Conservation (phyloP, 2,797 vertebrate species). For the Darevskia mixta region DNA sequence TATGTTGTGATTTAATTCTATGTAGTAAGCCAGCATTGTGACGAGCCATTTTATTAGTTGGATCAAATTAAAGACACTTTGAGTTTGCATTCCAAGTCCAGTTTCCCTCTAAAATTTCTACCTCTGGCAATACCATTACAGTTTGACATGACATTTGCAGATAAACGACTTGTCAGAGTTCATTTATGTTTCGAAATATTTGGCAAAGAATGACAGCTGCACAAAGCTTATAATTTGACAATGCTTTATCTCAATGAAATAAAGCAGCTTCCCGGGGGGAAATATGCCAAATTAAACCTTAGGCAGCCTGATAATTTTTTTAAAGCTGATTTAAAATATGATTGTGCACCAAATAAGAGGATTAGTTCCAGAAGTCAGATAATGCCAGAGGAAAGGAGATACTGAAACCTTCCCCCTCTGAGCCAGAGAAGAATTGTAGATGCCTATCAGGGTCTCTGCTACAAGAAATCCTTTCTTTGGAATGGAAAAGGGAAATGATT, state of each 20-base stretch:
- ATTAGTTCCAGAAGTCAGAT: constrained; percentile 65
- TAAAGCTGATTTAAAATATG: constrained; percentile 64
- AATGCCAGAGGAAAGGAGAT: constrained; percentile 58
- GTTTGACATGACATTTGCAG: constrained; percentile 68
- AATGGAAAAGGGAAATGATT: background rate
- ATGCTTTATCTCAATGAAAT: constrained; percentile 70
- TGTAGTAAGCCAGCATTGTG: constrained; percentile 5
- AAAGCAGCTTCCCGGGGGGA: constrained; percentile 66
- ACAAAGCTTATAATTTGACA: constrained; percentile 69
- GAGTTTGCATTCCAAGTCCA: constrained; percentile 70
- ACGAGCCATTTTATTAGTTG: constrained; percentile 45
- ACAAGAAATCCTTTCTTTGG: background rate
- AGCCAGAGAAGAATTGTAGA: constrained; percentile 38
- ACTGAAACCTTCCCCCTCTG: constrained; percentile 21
- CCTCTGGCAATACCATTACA: constrained; percentile 63
- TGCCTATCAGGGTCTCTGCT: background rate
- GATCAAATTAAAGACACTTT: constrained; percentile 45
- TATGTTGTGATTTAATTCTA: constrained; percentile 20
- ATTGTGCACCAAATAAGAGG: constrained; percentile 60
- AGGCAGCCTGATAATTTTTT: constrained; percentile 56
- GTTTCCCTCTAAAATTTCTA: constrained; percentile 54
- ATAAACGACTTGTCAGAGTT: constrained; percentile 77
- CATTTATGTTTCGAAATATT: constrained; percentile 74
- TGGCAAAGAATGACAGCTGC: constrained; percentile 75
- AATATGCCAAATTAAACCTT: constrained; percentile 63